A percentile compares a stretch with the other conserved stretches of the same genome.
phyloP scores from a whole-genome alignment of 2,797 vertebrate genomes.

The Gorsachius magnificus region DNA sequence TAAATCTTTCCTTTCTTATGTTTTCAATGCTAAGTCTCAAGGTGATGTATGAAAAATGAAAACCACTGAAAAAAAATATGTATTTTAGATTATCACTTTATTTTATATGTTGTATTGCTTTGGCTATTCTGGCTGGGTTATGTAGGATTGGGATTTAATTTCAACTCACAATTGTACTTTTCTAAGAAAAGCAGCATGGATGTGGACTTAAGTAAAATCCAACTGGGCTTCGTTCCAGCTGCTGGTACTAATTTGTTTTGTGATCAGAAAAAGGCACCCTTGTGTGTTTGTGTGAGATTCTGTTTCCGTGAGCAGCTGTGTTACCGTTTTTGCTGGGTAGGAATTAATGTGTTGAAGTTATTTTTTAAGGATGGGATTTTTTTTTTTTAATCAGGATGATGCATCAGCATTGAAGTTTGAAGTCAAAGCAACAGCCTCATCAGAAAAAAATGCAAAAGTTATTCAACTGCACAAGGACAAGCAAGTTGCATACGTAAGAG shows the following conservation, averaged over 20 bases:
- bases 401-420: conserved; percentile 81
- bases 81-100: not conserved
- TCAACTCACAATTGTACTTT: conserved; percentile 1
- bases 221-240: conserved; percentile 24
- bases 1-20: not conserved
- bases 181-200: not conserved
- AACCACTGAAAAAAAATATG: not conserved
- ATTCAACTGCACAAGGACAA: conserved; percentile 76
- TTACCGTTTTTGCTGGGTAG: not conserved
- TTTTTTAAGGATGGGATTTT: not conserved
- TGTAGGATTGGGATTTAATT: conserved; percentile 18
- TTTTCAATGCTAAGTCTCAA: not conserved
- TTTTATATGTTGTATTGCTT: not conserved
- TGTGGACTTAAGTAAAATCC: conserved; percentile 23
- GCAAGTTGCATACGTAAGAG: conserved; percentile 78
- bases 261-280: not conserved
- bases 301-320: conserved; percentile 18
- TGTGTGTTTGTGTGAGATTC: not conserved
- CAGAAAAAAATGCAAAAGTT: conserved; percentile 76
- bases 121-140: not conserved
- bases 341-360: not conserved
- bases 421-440: conserved; percentile 79
- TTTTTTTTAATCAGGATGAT: conserved; percentile 82
- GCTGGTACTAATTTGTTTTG: conserved; percentile 22
- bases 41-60: not conserved